phyloP scores from a whole-genome alignment of 2,888 invertebrate genomes.

The Koerneria pararmatus region DNA sequence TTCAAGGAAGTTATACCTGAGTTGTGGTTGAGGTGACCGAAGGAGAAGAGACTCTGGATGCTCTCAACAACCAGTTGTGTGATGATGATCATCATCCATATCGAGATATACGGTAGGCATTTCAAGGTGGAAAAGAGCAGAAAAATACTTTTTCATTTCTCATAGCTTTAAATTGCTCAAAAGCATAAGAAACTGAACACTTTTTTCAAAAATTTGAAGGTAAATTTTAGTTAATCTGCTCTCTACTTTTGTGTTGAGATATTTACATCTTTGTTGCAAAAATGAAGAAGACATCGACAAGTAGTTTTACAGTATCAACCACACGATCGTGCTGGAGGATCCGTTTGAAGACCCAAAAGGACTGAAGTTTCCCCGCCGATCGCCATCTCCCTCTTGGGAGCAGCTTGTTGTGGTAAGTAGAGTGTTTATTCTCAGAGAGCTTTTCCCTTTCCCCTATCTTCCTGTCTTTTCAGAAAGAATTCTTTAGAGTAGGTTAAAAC shows the following conservation, averaged over 20 bases:
- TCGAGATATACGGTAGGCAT: constrained; percentile 73
- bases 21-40: constrained; percentile 73
- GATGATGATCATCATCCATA: constrained; percentile 85
- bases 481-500: too few species aligned
- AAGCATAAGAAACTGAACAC: neutral
- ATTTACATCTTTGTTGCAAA: too few species aligned
- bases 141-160: too few species aligned
- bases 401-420: constrained; percentile 43
- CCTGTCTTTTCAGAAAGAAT: too few species aligned
- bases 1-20: too few species aligned
- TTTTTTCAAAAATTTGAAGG: neutral
- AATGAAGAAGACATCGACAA: too few species aligned
- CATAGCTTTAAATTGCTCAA: too few species aligned
- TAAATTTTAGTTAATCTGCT: constrained; percentile 13
- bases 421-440: too few species aligned
- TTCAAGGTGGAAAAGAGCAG: neutral
- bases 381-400: constrained; percentile 83
- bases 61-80: constrained; percentile 87
- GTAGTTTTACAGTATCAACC: constrained; percentile 76
- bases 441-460: too few species aligned
- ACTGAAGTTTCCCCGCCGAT: constrained; percentile 75
- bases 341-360: constrained; percentile 85
- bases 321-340: constrained; percentile 91
- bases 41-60: constrained; percentile 75
- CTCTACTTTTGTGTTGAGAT: neutral